Percentiles rank a stretch among this genome's conserved stretches.
Evolutionary conservation across 2,888 invertebrate genomes (phyloP).

Genomic region (Netelia melanura): DNA sequence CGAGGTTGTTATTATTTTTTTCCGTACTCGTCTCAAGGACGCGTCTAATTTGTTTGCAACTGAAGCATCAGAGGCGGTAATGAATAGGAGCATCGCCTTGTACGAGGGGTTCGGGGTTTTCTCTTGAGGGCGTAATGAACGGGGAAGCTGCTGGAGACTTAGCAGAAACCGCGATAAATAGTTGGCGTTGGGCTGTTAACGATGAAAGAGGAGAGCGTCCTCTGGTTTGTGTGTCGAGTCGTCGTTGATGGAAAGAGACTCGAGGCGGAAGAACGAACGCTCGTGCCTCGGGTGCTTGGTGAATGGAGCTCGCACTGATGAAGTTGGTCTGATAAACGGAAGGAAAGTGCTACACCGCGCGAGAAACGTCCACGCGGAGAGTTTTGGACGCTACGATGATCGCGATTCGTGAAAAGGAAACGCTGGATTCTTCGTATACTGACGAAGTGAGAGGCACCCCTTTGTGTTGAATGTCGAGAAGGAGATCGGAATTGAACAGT

Average conservation of each 20-base stretch:
- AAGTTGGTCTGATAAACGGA: background rate
- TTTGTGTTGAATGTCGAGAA: background rate
- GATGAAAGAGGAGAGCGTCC: constrained; percentile 40
- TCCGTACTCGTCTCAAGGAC: constrained; percentile 8
- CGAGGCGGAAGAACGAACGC: constrained; percentile 1
- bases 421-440: no score
- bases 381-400: no score
- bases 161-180: constrained; percentile 48
- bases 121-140: constrained; percentile 29
- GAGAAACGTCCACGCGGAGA: no score
- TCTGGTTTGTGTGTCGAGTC: constrained; percentile 8
- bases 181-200: constrained; percentile 35
- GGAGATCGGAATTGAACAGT: background rate
- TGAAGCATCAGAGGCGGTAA: constrained; percentile 37
- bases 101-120: constrained; percentile 22
- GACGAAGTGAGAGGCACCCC: no score
- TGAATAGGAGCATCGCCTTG: constrained; percentile 25
- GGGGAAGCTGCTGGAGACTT: constrained; percentile 26
- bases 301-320: background rate
- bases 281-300: background rate
- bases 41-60: constrained; percentile 34
- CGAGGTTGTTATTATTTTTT: background rate
- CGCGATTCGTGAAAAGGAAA: no score
- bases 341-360: background rate
- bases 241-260: background rate